These are phyloP conservation scores for Procambarus virginalis DNA, from an alignment of 1,140 invertebrate genomes.

Conservation along the genomic window DNA sequence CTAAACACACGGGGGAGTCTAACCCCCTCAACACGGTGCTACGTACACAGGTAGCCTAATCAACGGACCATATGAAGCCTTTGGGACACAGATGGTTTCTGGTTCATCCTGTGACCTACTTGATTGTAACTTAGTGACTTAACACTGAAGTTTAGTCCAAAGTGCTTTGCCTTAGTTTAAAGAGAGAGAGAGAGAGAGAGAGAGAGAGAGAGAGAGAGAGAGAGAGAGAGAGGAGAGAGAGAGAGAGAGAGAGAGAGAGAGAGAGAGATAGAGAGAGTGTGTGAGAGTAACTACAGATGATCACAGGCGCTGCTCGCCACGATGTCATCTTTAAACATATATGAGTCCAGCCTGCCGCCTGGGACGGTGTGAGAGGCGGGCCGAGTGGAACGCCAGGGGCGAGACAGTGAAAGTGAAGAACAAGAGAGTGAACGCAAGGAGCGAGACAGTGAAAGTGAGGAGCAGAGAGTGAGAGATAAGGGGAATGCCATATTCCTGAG, in stretches of 20 bases:
- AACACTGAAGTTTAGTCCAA: no score
- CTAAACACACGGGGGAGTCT: no score
- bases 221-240: neutral
- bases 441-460: neutral
- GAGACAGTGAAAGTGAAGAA: neutral
- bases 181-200: neutral
- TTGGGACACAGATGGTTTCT: no score
- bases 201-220: neutral
- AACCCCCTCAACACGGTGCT: no score
- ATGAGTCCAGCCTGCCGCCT: neutral
- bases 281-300: neutral
- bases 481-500: neutral
- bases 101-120: no score
- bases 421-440: neutral
- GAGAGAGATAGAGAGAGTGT: neutral
- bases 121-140: no score
- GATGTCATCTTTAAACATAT: constrained; percentile 4
- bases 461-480: neutral
- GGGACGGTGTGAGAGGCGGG: neutral
- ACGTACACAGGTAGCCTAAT: no score
- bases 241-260: neutral
- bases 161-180: no score
- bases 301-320: neutral
- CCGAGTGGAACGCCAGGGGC: neutral
- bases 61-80: no score